phyloP scores from a whole-genome alignment of 2,888 invertebrate genomes.

The Lithophane leautieri region DNA sequence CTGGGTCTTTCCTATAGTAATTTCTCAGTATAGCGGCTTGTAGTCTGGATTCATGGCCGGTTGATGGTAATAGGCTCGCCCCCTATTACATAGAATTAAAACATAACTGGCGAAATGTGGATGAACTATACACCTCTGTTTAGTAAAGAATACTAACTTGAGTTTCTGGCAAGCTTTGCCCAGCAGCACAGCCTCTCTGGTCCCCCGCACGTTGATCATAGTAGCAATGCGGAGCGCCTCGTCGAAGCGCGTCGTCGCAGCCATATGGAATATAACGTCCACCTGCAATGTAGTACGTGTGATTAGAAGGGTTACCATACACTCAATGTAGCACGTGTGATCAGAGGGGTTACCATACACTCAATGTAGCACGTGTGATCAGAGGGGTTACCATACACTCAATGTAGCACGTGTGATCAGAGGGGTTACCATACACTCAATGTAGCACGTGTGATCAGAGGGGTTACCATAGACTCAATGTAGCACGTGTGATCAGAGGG shows the following conservation, averaged over 20 bases:
- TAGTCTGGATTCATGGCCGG: neutral
- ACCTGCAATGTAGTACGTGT: constrained; percentile 37
- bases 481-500: too few relatives aligned
- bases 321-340: neutral
- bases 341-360: too few relatives aligned
- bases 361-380: too few relatives aligned
- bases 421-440: neutral
- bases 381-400: too few relatives aligned
- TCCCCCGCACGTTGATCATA: constrained; percentile 96
- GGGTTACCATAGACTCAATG: too few relatives aligned
- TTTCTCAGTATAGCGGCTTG: neutral
- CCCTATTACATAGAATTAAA: too few relatives aligned
- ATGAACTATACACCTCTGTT: neutral
- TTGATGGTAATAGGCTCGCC: neutral
- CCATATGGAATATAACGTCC: constrained; percentile 58
- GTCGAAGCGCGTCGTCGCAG: constrained; percentile 60
- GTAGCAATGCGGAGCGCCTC: constrained; percentile 90
- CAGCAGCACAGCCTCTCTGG: constrained; percentile 94
- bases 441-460: too few relatives aligned
- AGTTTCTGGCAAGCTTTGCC: constrained; percentile 93
- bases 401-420: too few relatives aligned
- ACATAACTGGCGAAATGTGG: neutral
- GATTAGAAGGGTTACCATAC: neutral
- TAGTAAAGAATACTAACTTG: constrained; percentile 45
- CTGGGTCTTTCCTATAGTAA: neutral